Evolutionary conservation across 1,140 invertebrate species (phyloP), one percentile per base, ranked within the genome.

Genomic region (Gerris buenoi): DNA sequence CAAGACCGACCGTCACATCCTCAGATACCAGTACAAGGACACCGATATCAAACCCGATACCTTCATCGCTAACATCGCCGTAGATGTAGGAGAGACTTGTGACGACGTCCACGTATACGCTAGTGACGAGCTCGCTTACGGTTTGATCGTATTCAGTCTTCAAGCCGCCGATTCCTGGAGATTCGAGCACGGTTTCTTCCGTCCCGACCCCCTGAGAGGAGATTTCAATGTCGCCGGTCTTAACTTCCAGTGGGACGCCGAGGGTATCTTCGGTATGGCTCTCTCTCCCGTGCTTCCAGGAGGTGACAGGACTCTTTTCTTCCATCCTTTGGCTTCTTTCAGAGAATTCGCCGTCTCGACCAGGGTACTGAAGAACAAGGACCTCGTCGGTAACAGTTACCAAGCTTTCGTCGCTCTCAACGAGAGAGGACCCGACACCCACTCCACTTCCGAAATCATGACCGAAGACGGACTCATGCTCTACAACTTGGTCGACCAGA

Each of bases 161-260:
- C 79, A 83, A 70, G 75, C 82, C 67, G 86, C 90, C 74, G 84
- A 81, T 68, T 89, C 88, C 1, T 91, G 88, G 88, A 80, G 88
- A 68, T 79, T 78, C 1, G 79, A 75, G 15, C 88, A 91, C 71
- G 85, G 86, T 64, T 91, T 81, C 74, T 90, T 90, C 74, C 82
- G 86, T 76, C 88, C 89, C 0, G 89, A 91, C 74, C 89, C 89
- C 0, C 73, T 90, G 1, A 78, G 81, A 23, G 88, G 88, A 67
- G 86, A 89, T 73, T 90, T 86, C 75, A 89, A 87, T 71, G 85
- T 89, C 57, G 86, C 82, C 3, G 88, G 88, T 1, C 74, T 90
- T 1, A 90, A 90, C 73, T 91, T 90, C 79, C 88, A 90, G 76
- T 91, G 88, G 89, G 82, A 81, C 3, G 83, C 85, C 61, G 89